phyloP scores from a whole-genome alignment of 2,797 vertebrate species.

The Hypotaenidia okinawae region DNA sequence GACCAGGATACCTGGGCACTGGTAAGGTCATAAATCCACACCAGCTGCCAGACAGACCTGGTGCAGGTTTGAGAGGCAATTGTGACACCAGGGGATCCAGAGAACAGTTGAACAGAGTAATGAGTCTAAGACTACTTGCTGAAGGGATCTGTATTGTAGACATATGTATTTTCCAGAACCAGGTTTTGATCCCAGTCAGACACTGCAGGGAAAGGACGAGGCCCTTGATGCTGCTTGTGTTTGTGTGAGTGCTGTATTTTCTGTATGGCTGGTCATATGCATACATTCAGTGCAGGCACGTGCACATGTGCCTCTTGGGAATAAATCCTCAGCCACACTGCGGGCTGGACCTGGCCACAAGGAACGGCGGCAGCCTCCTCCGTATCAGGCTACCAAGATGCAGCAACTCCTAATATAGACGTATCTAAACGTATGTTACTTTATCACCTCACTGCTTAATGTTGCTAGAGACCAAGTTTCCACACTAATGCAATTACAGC shows the following conservation, averaged over 20 bases:
- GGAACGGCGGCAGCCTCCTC: background rate
- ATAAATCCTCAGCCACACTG: background rate
- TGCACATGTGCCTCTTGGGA: background rate
- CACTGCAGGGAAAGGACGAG: background rate
- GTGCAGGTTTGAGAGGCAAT: background rate
- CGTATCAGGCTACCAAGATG: background rate
- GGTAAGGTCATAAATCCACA: background rate
- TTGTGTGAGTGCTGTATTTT: accelerated
- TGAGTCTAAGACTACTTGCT: background rate
- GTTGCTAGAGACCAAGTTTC: conserved; percentile 1
- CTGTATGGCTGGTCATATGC: background rate
- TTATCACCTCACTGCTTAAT: background rate
- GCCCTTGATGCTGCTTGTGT: background rate
- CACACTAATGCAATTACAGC: background rate
- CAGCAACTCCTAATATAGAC: background rate
- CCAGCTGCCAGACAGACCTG: background rate
- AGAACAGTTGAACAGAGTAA: background rate
- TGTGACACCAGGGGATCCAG: background rate
- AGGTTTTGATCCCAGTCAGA: background rate
- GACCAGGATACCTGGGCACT: background rate
- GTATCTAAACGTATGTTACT: background rate
- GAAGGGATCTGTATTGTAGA: background rate
- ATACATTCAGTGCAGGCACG: accelerated
- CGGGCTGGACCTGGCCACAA: background rate
- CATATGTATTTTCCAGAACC: background rate